Conservation (phyloP, 30 jellyfish, hydroid and myxozoan species). For the Catostylus mosaicus region DNA sequence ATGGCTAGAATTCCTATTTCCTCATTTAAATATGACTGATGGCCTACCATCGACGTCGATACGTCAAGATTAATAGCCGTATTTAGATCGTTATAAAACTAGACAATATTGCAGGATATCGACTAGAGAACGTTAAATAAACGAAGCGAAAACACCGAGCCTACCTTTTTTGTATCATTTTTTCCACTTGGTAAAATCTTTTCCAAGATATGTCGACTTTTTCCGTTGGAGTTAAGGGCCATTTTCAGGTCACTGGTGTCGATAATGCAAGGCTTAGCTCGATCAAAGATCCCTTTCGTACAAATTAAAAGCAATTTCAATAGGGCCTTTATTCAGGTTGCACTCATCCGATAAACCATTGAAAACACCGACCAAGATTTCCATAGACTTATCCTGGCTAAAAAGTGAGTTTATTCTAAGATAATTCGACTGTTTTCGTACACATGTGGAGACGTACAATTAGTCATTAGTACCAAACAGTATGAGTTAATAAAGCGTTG, state of each 20-base stretch:
- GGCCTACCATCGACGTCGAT: too few relatives aligned
- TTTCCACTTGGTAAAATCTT: constrained; percentile 22
- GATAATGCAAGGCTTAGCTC: constrained; percentile 1
- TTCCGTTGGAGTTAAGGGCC: constrained; percentile 33
- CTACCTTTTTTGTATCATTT: constrained; percentile 24
- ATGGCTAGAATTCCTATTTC: too few relatives aligned
- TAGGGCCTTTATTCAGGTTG: constrained; percentile 26
- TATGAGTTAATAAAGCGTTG: background rate
- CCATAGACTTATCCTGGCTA: constrained; percentile 12
- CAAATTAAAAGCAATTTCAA: constrained; percentile 36
- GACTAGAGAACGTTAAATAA: too few relatives aligned
- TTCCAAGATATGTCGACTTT: constrained; percentile 25
- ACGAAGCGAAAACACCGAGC: background rate
- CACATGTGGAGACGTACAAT: constrained; percentile 10
- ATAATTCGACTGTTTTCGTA: constrained; percentile 13
- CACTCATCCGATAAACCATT: constrained; percentile 56
- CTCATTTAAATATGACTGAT: too few relatives aligned
- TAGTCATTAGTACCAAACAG: constrained; percentile 10
- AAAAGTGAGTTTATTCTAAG: background rate
- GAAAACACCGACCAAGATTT: constrained; percentile 17
- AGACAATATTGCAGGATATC: too few relatives aligned
- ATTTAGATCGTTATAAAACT: too few relatives aligned
- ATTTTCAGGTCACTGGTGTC: constrained; percentile 23
- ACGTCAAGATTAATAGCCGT: too few relatives aligned
- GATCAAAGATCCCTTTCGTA: constrained; percentile 8